phyloP scores from a whole-genome alignment of 2,888 invertebrate genomes.

The Formica aserva region DNA sequence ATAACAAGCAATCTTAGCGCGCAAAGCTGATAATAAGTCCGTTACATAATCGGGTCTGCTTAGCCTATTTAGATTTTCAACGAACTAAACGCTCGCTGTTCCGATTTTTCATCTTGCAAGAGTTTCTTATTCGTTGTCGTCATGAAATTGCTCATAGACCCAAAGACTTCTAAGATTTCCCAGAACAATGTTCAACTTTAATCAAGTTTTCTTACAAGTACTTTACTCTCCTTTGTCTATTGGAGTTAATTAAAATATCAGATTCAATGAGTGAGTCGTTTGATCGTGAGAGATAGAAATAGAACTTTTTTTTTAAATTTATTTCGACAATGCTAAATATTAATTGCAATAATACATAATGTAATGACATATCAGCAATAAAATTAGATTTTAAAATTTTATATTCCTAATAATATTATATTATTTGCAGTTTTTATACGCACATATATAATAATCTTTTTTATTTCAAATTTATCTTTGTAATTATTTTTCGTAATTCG shows the following conservation, averaged over 20 bases:
- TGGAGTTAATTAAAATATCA: conserved; percentile 41
- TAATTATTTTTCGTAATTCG: background rate
- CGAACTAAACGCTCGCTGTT: conserved; percentile 39
- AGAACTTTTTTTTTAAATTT: background rate
- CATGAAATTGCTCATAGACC: conserved; percentile 40
- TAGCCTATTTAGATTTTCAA: conserved; percentile 62
- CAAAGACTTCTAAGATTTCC: conserved; percentile 21
- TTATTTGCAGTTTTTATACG: background rate
- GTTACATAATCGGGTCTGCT: conserved; percentile 67
- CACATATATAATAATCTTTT: background rate
- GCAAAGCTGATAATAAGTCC: conserved; percentile 72
- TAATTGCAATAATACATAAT: background rate
- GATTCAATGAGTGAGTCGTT: background rate
- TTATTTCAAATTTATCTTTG: background rate
- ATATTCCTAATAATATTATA: background rate
- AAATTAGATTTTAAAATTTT: background rate
- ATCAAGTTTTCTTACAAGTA: conserved; percentile 32
- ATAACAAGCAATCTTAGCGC: conserved; percentile 69
- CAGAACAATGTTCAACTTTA: conserved; percentile 45
- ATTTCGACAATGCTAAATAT: background rate
- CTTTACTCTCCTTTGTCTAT: conserved; percentile 12
- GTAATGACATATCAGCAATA: background rate
- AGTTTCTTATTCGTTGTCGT: conserved; percentile 54
- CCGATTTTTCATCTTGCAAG: conserved; percentile 43
- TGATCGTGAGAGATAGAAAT: conserved; percentile 7